Evolutionary conservation across 2,113 vertebrate species (phyloP).

Genomic region (Cebidichthys violaceus): DNA sequence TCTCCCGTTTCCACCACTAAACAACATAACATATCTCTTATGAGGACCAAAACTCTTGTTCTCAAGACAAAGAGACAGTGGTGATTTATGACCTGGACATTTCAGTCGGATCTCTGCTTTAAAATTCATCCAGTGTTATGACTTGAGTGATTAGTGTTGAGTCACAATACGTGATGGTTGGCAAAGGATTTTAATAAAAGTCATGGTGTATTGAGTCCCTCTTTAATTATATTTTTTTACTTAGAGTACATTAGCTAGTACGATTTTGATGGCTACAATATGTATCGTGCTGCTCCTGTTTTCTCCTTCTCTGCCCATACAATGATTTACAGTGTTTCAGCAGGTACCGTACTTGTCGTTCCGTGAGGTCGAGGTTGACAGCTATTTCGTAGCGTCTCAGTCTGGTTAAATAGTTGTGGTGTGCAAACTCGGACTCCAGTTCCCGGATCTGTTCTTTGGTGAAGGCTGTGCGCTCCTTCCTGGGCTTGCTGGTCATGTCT

Average conservation of each 20-base stretch:
- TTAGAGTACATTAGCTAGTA: too few species aligned
- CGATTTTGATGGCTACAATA: not conserved
- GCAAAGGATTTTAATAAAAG: slow-evolving; percentile 21
- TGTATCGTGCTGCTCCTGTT: slow-evolving; percentile 7
- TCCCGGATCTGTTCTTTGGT: slow-evolving; percentile 96
- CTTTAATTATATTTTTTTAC: not conserved
- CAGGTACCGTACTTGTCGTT: slow-evolving; percentile 90
- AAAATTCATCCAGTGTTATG: not conserved
- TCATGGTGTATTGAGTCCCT: not conserved
- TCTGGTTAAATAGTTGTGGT: slow-evolving; percentile 96
- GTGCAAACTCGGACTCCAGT: slow-evolving; percentile 95
- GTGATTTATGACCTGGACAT: slow-evolving; percentile 2
- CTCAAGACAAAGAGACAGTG: not conserved
- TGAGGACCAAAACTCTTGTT: not conserved
- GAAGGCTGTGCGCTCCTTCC: slow-evolving; percentile 95
- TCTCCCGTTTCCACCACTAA: not conserved
- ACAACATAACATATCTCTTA: not conserved
- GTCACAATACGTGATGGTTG: not conserved
- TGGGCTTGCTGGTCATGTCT: slow-evolving; percentile 92
- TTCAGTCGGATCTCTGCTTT: not conserved
- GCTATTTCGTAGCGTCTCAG: slow-evolving; percentile 95
- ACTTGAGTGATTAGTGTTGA: not conserved
- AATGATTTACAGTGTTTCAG: slow-evolving; percentile 1
- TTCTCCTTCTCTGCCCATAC: not conserved
- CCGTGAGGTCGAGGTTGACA: slow-evolving; percentile 95